Base-by-base conservation (phyloP, 2,113 vertebrate genomes). In the Pedionomus torquatus region DNA sequence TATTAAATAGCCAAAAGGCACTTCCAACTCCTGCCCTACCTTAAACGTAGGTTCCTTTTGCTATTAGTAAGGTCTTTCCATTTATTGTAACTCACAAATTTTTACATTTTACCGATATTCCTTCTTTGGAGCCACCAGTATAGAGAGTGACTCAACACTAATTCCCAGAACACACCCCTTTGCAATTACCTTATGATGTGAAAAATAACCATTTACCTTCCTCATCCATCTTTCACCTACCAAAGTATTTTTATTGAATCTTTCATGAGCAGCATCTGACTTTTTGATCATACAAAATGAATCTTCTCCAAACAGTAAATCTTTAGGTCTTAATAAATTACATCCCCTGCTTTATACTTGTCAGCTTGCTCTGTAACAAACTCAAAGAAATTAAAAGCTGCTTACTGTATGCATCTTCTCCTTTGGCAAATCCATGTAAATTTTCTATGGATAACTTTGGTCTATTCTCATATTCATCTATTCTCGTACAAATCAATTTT, bases 291-390 rank as follows among this genome's bases (percentile, higher is more conserved):
- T 46, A 44, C 19, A 68, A 86, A 68, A 63, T 43, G 11, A 58
- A 49, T 57, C n/a, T 85, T 92, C 75, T 76, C 17, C 49, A 85
- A 82, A 54, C 31, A 83, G 23, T 78, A 93, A 83, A 80, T 77
- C 87, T 89, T 86, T 68, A 76, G 46, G 58, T 87, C 66, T 82
- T 77, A 91, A 69, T 77, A 90, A 94, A 83, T 82, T 80, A 81
- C 18, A 86, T 77, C 49, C 68, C 10, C 41, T 72, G 33, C 26
- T 83, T 80, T 87, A 57, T 31, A 71, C 19, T 66, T 94, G 70
- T 87, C 78, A 71, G 25, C 48, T 70, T 86, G 37, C n/a, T 86
- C 46, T 71, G 24, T 52, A 86, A 83, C 37, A 72, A 94, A 87
- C 44, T 26, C 57, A 70, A 33, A 25, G 75, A 90, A 70, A 88